A percentile compares a stretch with the other conserved stretches of the same genome.
phyloP scores from a whole-genome alignment of 2,113 vertebrate genomes.

The Brevimyrus niger region DNA sequence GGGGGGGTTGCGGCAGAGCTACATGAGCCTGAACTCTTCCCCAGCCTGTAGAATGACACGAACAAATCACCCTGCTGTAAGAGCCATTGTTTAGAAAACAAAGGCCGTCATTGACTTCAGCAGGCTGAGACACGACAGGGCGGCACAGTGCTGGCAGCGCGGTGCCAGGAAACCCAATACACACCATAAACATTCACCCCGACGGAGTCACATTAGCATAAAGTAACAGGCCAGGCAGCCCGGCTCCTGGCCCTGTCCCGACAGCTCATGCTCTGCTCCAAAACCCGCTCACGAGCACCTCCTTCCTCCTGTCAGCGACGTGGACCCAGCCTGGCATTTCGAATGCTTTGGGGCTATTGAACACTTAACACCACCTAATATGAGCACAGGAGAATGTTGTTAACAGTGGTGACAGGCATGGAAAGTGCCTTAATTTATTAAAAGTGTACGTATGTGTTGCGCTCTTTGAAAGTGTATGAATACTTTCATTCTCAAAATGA shows the following conservation, averaged over 20 bases:
- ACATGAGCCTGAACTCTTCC: not conserved
- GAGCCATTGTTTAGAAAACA: conserved; percentile 24
- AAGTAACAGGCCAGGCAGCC: conserved; percentile 26
- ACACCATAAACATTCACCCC: conserved; percentile 70
- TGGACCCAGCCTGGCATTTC: not conserved
- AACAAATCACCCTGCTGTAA: not conserved
- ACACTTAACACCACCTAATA: not conserved
- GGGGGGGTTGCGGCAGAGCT: not conserved
- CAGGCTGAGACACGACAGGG: conserved; percentile 23
- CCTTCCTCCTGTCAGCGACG: not conserved
- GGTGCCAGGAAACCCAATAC: not conserved
- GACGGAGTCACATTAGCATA: conserved; percentile 40
- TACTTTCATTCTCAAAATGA: not conserved
- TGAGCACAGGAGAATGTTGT: not conserved
- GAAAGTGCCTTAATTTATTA: not conserved
- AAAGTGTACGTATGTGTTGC: not conserved
- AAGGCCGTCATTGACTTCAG: conserved; percentile 23
- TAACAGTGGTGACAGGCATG: not conserved
- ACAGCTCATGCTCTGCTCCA: conserved; percentile 46
- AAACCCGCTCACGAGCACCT: conserved; percentile 23
- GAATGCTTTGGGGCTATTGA: not conserved
- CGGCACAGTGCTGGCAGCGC: not conserved
- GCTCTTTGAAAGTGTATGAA: not conserved
- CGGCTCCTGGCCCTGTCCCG: conserved; percentile 39
- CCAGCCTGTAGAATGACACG: not conserved